These are phyloP conservation scores for Callospermophilus lateralis DNA, from an alignment of 2,113 vertebrate genomes.

Conservation along the genomic window DNA sequence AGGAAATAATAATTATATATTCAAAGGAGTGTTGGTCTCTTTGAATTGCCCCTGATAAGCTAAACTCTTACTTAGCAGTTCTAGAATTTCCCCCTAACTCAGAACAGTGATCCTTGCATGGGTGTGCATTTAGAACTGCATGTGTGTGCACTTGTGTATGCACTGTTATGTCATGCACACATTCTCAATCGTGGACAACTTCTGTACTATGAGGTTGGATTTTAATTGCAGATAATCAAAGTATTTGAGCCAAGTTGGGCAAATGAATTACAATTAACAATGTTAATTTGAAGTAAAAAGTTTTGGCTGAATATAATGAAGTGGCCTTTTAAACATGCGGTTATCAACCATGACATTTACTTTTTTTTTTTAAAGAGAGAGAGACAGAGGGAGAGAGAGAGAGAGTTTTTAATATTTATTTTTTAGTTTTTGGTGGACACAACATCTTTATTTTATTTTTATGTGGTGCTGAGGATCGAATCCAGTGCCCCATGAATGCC, in stretches of 20 bases:
- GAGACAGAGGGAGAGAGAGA: too few species aligned
- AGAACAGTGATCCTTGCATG: background rate
- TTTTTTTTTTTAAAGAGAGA: background rate
- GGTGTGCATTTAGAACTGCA: background rate
- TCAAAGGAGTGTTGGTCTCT: background rate
- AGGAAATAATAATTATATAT: background rate
- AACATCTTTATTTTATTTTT: too few species aligned
- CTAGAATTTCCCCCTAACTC: background rate
- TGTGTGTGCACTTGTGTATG: background rate
- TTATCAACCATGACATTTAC: background rate
- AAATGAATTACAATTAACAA: background rate
- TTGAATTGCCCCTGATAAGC: background rate
- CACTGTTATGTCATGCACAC: background rate
- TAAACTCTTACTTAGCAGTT: background rate
- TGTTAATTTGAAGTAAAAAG: slow-evolving; percentile 51
- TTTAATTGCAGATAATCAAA: slow-evolving; percentile 45
- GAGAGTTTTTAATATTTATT: too few species aligned
- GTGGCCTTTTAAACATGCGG: background rate
- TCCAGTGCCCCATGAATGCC: too few species aligned
- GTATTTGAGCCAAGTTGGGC: background rate
- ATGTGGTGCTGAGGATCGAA: too few species aligned
- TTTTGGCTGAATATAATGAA: slow-evolving; percentile 20
- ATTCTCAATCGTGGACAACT: background rate
- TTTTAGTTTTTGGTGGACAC: too few species aligned
- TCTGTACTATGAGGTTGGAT: background rate